A percentile compares a stretch with the other conserved stretches of the same genome.
Conservation (phyloP, 2,888 invertebrate genomes). For the Mesoligia furuncula region DNA sequence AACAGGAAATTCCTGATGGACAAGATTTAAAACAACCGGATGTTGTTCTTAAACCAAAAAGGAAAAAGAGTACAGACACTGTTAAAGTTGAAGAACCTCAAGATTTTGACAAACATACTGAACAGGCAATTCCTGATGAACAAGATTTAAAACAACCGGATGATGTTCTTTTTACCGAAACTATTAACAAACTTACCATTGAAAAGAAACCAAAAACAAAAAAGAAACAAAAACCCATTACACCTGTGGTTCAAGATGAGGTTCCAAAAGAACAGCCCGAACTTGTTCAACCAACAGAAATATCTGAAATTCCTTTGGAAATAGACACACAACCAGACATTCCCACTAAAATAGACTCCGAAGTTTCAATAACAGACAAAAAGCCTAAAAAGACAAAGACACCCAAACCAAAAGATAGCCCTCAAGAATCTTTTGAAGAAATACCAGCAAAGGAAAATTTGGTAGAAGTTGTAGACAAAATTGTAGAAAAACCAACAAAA, state of each 20-base stretch:
- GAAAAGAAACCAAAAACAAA: constrained; percentile 50
- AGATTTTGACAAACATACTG: constrained; percentile 5
- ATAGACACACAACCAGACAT: constrained; percentile 7
- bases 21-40: constrained; percentile 32
- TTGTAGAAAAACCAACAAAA: constrained; percentile 70
- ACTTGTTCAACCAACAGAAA: constrained; percentile 14
- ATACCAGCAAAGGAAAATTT: constrained; percentile 18
- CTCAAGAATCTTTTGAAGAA: constrained; percentile 31
- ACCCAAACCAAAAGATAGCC: constrained; percentile 28
- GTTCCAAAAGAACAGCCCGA: constrained; percentile 28
- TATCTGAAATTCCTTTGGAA: constrained; percentile 29
- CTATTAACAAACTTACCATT: constrained; percentile 54
- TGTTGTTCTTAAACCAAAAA: constrained; percentile 64
- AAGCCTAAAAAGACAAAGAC: constrained; percentile 50
- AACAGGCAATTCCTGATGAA: not conserved
- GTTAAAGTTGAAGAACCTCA: constrained; percentile 18
- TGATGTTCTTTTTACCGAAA: constrained; percentile 71
- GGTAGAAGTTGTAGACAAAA: constrained; percentile 55
- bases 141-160: constrained; percentile 25
- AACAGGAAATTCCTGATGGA: constrained; percentile 4
- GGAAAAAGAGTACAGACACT: constrained; percentile 24
- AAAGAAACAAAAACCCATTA: constrained; percentile 51
- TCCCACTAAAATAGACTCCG: constrained; percentile 3
- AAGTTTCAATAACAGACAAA: constrained; percentile 30
- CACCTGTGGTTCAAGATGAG: constrained; percentile 21